Evolutionary conservation across 2,797 vertebrate species (phyloP), one percentile per base, ranked within the genome.

Genomic region (Catamblyrhynchus diadema): DNA sequence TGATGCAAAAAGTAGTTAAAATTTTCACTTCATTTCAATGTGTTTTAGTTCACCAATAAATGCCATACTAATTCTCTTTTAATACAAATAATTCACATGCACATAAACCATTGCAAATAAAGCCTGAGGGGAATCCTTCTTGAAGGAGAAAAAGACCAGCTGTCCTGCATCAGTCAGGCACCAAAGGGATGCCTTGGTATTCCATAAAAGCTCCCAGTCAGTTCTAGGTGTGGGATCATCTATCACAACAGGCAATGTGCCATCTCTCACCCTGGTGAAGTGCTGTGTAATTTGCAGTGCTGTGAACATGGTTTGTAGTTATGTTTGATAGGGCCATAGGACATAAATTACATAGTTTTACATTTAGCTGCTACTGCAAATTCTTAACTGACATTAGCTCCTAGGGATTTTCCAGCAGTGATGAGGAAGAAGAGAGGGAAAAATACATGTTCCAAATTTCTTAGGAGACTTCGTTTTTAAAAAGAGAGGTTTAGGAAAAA

Each of bases 111-210:
- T 44, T 64, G 56, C 65, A 93, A 93, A 83, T 62, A 74, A 88
- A 95, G 65, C 74, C 69, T 41, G 72, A 59, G 45, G 32, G 45
- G 50, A 91, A 67, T 91, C 86, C 54, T 89, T 14, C 86, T 82
- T 88, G 81, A 86, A 91, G 73, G 81, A 93, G 85, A 82, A 86
- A 77, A 93, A 73, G 57, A 79, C 71, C 88, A 95, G 91, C 85
- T 96, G 74, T 93, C 75, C 59, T 61, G 77, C 53, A 64, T 33
- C 48, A 73, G 30, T 32, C 33, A 33, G 39, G 70, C 69, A 89
- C 84, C 81, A 81, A 92, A 81, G 35, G 57, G 44, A 59, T 88
- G 72, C 62, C 42, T 66, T 7, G 39, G 37, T 67, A 25, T 67
- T 84, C 64, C n/a, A 48, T 64, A 45, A 74, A 85, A 95, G 54